Evolutionary conservation across 1,140 invertebrate species (phyloP), one percentile per base, ranked within the genome.

Genomic region (Drosophila murphyi): DNA sequence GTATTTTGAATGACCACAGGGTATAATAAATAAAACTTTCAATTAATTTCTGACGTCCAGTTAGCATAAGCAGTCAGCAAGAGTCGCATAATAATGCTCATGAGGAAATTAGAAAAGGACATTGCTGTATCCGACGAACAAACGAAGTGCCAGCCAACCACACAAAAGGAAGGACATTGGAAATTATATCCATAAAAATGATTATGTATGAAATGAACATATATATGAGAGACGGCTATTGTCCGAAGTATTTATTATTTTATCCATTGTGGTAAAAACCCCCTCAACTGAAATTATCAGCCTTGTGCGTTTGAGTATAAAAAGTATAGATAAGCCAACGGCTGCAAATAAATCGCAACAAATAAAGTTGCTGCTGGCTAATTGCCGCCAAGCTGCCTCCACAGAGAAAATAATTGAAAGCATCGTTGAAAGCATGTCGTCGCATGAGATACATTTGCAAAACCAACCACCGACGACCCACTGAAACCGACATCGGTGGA

Each of bases 151-250:
- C 39, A 28, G 56, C 41, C 51, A 69, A 69, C 69, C 70, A 55
- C 73, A 73, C 62, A 73, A 74, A 78, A 47, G 68, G 64, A 74
- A 72, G 78, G 81, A 86, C 85, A 79, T 82, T 86, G 76, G 61
- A 87, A 83, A 91, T 91, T 87, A 91, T 89, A 91, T 91, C 62
- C 72, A 90, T 83, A 91, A 83, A 90, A 87, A 85, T 83, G 39
- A 74, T 80, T 75, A 57, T 68, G 20, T 20, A 47, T 34, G 6
- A 50, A 31, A 31, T 28, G 32, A n/a, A 54, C 5, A 55, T 37
- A 5, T 50, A 6, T 10, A 20, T 12, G 32, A 47, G 64, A 50
- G 77, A 60, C 51, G 10, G 6, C 34, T 51, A 64, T 69, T 74
- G 78, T 76, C 56, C 54, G 43, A 64, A 82, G 64, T 41, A 65